These are phyloP conservation scores for Tamias sibiricus DNA, from an alignment of 2,113 vertebrate species.

Conservation along the genomic window DNA sequence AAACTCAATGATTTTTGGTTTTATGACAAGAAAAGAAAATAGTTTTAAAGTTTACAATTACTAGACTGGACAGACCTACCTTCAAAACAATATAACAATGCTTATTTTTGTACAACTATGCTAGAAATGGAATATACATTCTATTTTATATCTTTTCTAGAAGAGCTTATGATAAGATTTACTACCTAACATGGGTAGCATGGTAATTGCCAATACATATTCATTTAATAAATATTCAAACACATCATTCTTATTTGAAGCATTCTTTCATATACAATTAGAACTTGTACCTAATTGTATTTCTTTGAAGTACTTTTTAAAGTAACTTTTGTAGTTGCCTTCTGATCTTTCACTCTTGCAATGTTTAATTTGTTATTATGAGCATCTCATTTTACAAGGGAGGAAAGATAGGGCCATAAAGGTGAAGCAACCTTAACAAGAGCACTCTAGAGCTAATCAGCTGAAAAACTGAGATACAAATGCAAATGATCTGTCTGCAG, in stretches of 20 bases:
- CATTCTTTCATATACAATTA: background rate
- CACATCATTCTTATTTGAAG: background rate
- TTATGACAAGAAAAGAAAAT: background rate
- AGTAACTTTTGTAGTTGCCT: background rate
- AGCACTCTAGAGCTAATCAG: background rate
- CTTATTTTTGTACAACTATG: background rate
- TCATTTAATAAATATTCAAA: background rate
- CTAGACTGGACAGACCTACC: background rate
- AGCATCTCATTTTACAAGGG: background rate
- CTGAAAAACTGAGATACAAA: background rate
- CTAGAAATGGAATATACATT: background rate
- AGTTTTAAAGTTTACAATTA: background rate
- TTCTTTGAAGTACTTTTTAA: background rate
- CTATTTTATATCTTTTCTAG: background rate
- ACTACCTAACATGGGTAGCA: background rate
- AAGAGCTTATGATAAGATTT: background rate
- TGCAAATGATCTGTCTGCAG: background rate
- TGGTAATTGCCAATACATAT: background rate
- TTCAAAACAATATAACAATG: background rate
- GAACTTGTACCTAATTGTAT: background rate
- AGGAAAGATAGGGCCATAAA: background rate
- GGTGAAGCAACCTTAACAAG: background rate
- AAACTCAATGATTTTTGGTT: background rate
- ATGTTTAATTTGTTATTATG: background rate
- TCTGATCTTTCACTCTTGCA: background rate